These are phyloP conservation scores for Coccyzus lansbergi DNA, from an alignment of 2,797 vertebrate species.

Conservation along the genomic window DNA sequence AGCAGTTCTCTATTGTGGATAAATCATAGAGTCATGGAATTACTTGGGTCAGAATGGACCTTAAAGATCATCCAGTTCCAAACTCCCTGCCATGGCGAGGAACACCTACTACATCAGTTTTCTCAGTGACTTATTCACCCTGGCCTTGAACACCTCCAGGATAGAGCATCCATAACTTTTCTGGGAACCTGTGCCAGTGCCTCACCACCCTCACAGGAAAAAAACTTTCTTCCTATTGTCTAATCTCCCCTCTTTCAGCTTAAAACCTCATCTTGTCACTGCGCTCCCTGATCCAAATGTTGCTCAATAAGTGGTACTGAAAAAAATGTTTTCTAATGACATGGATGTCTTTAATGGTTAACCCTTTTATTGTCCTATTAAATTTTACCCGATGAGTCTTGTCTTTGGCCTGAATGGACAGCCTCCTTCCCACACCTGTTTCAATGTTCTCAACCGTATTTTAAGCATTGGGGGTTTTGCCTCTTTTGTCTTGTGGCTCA, in stretches of 20 bases:
- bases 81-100: too few species aligned
- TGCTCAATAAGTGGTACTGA: neutral
- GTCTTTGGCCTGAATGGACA: neutral
- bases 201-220: too few species aligned
- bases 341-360: neutral
- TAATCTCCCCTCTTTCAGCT: too few species aligned
- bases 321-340: neutral
- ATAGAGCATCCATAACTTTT: too few species aligned
- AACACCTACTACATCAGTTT: too few species aligned
- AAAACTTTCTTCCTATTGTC: too few species aligned
- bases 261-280: too few species aligned
- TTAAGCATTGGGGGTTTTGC: neutral
- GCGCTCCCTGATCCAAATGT: neutral
- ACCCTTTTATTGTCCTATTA: neutral
- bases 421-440: neutral
- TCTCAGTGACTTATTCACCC: too few species aligned
- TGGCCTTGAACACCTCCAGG: too few species aligned
- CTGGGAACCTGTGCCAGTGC: too few species aligned
- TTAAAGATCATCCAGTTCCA: too few species aligned
- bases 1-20: neutral
- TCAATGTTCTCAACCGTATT: neutral
- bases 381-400: neutral
- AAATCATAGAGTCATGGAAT: neutral
- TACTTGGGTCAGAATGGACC: too few species aligned
- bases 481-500: neutral